Percentiles rank a stretch among this genome's conserved stretches.
phyloP scores from a whole-genome alignment of 2,797 vertebrate genomes.

The Hephaestus fuliginosus region DNA sequence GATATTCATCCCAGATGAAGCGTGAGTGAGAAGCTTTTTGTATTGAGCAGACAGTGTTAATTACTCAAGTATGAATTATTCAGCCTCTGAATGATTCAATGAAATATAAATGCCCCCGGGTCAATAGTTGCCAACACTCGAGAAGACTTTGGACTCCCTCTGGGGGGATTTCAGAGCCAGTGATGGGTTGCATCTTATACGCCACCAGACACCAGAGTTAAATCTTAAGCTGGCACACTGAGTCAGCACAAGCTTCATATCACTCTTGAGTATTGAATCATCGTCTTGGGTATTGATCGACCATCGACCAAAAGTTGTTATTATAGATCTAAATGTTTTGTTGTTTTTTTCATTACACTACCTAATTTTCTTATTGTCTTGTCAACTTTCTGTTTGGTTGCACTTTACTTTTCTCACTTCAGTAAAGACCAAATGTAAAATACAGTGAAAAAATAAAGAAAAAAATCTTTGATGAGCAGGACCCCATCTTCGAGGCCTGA shows the following conservation, averaged over 20 bases:
- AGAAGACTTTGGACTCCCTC: slow-evolving; percentile 76
- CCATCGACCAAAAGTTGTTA: background rate
- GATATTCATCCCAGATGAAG: slow-evolving; percentile 15
- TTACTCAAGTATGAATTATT: slow-evolving; percentile 86
- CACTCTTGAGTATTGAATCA: slow-evolving; percentile 22
- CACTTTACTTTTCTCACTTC: background rate
- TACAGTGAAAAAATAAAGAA: background rate
- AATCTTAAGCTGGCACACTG: slow-evolving; percentile 57
- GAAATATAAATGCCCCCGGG: slow-evolving; percentile 80
- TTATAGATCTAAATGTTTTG: background rate
- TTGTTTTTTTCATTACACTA: background rate
- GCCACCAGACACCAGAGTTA: slow-evolving; percentile 65
- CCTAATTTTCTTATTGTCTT: background rate
- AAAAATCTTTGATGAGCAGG: background rate
- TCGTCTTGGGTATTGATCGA: slow-evolving; percentile 22
- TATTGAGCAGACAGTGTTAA: slow-evolving; percentile 79
- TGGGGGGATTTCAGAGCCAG: slow-evolving; percentile 61
- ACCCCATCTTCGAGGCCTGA: background rate
- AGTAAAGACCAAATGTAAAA: background rate
- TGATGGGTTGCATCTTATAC: slow-evolving; percentile 55
- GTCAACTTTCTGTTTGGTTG: background rate
- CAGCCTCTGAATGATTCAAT: slow-evolving; percentile 78
- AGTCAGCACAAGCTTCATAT: slow-evolving; percentile 56
- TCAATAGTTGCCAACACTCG: slow-evolving; percentile 80
- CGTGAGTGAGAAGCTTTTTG: slow-evolving; percentile 60